These are phyloP conservation scores for Cyclophora punctaria DNA, from an alignment of 2,888 invertebrate species.

Conservation along the genomic window DNA sequence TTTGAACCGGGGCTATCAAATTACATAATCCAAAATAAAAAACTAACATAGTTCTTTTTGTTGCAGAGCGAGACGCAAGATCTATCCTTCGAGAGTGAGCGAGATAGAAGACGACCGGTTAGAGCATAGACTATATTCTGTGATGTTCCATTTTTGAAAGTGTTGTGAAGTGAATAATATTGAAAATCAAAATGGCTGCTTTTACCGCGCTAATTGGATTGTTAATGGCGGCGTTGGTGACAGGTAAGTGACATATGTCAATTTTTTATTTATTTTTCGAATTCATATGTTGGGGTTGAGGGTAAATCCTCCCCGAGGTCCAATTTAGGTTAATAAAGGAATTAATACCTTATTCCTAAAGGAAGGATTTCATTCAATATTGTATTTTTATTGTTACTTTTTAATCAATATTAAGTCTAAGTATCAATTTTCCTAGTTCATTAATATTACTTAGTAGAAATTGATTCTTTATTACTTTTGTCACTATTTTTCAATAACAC, in stretches of 20 bases:
- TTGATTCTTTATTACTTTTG: too few relatives aligned
- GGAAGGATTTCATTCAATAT: too few relatives aligned
- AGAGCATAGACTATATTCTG: constrained; percentile 21
- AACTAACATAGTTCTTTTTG: constrained; percentile 53
- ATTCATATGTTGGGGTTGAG: too few relatives aligned
- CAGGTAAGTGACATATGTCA: constrained; percentile 42
- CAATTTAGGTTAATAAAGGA: too few relatives aligned
- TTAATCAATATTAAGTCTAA: too few relatives aligned
- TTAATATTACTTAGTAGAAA: too few relatives aligned
- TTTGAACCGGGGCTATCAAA: constrained; percentile 9
- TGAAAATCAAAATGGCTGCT: constrained; percentile 51
- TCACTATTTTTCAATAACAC: too few relatives aligned
- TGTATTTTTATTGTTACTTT: too few relatives aligned
- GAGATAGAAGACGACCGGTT: constrained; percentile 22
- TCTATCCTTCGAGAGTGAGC: constrained; percentile 23
- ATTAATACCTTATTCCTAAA: too few relatives aligned
- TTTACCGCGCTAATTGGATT: constrained; percentile 65
- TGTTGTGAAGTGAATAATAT: constrained; percentile 26
- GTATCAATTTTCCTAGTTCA: too few relatives aligned
- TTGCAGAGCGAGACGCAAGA: constrained; percentile 47
- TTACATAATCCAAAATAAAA: constrained; percentile 25
- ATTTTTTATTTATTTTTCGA: background rate
- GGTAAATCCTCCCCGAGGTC: too few relatives aligned
- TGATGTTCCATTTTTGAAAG: constrained; percentile 27
- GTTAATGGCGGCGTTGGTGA: constrained; percentile 46